phyloP scores from a whole-genome alignment of 1,140 invertebrate species.

The Zaprionus vittiger region DNA sequence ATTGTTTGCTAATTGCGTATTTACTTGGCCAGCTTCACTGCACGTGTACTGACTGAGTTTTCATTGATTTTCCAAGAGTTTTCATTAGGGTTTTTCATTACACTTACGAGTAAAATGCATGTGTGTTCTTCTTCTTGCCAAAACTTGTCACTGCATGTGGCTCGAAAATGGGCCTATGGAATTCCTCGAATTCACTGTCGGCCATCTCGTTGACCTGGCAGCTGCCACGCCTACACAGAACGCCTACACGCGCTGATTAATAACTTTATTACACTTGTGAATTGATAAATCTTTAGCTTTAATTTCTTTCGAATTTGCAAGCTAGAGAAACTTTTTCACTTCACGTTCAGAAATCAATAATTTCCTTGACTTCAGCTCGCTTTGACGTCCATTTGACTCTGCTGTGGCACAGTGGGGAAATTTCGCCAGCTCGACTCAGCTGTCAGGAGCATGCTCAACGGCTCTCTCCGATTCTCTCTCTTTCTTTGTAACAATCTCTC shows the following conservation, averaged over 20 bases:
- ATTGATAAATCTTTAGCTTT: neutral
- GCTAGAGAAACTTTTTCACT: slow-evolving; percentile 66
- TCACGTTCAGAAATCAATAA: slow-evolving; percentile 76
- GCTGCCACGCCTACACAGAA: slow-evolving; percentile 58
- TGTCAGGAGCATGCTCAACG: slow-evolving; percentile 54
- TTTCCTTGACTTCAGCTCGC: slow-evolving; percentile 71
- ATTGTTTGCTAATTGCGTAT: slow-evolving; percentile 2
- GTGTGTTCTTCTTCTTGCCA: slow-evolving; percentile 85
- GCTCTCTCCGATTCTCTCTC: slow-evolving; percentile 33
- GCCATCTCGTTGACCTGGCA: slow-evolving; percentile 87
- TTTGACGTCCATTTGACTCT: slow-evolving; percentile 65
- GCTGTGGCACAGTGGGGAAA: slow-evolving; percentile 53
- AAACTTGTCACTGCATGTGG: slow-evolving; percentile 88
- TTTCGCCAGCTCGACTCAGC: slow-evolving; percentile 45
- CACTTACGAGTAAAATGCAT: slow-evolving; percentile 90
- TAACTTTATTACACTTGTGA: neutral
- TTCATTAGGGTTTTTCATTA: neutral
- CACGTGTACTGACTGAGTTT: slow-evolving; percentile 1
- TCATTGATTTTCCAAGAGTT: slow-evolving; percentile 1
- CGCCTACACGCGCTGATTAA: neutral
- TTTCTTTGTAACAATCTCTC: slow-evolving; percentile 10
- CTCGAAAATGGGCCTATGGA: slow-evolving; percentile 92
- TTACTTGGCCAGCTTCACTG: neutral
- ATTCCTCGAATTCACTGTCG: slow-evolving; percentile 96
- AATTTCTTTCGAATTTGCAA: slow-evolving; percentile 4